Conservation (phyloP, 2,113 vertebrate genomes). For the human (Homo sapiens) region GRCh38 chr19:16467501-16468000, state of each 20-base stretch:
- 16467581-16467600: background rate
- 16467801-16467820: background rate
- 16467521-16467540: background rate
- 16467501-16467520: background rate
- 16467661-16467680: background rate
- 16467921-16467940: background rate
- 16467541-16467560: background rate
- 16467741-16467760: constrained; percentile 30
- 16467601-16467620: background rate
- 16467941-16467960: background rate
- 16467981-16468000: background rate
- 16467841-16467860: background rate
- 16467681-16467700: background rate
- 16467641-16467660: background rate
- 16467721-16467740: background rate
- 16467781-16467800: background rate
- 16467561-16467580: background rate
- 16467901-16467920: background rate
- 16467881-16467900: background rate
- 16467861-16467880: background rate
- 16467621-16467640: background rate
- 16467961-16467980: no score
- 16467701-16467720: background rate
- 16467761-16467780: background rate
- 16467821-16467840: background rate